Base-by-base conservation (phyloP, 2,113 vertebrate species). In the Gobius niger region DNA sequence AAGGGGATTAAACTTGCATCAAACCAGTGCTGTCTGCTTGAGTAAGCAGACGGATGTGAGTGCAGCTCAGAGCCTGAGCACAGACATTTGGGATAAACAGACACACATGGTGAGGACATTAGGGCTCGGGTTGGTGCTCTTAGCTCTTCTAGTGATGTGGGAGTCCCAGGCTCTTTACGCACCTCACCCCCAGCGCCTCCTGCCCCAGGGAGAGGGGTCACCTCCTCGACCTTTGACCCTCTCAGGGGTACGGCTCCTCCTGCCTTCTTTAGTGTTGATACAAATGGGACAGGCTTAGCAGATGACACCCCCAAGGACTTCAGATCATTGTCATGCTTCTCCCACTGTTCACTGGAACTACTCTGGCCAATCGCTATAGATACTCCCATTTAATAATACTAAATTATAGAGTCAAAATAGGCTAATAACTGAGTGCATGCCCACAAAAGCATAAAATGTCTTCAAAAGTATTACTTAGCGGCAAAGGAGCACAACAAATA, bases 181-280 rank as follows among this genome's bases (percentile, higher is more conserved):
- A 94, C 91, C 93, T 94, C 91, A 78, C 77, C 91, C 91, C 90
- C 90, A 66, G 87, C 72, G 82, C 87, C 86, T 87, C 87, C 87
- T 83, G 82, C 90, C 87, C 87, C 91, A 82, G 91, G 87, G 77
- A 92, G 78, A 76, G 89, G 90, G 88, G 89, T 90, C 75, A 91
- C 88, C 83, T 92, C 92, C 86, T 87, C 90, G 84, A 85, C 85
- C 83, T 92, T 92, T 79, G 84, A 88, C 83, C 87, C 91, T 80
- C 88, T 90, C 87, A 89, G 88, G 89, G 89, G 86, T 87, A 82
- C 80, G 68, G 85, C 79, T 82, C 86, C 81, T 85, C 89, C 85
- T 67, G 79, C 85, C 86, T 90, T 63, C 85, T 88, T 90, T 82
- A 86, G 85, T 85, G 84, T 87, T 76, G 81, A 91, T 85, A 91